These are phyloP conservation scores for Strigops habroptila DNA, from an alignment of 2,113 vertebrate genomes.

Conservation along the genomic window DNA sequence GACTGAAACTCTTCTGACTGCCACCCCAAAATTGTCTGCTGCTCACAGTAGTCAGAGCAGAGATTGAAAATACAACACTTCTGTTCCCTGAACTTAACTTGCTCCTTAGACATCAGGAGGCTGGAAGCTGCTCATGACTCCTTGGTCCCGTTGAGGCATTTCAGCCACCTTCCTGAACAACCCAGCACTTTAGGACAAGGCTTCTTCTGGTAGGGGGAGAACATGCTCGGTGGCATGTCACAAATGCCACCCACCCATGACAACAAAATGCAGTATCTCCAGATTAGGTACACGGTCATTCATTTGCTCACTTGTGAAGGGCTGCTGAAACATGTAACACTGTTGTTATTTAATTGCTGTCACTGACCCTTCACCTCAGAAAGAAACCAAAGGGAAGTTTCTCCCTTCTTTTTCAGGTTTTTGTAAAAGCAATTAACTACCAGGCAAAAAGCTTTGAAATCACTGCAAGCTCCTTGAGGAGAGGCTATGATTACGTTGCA, in stretches of 20 bases:
- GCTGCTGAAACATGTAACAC: not conserved
- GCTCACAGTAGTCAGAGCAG: not conserved
- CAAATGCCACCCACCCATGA: not conserved
- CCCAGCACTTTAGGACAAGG: not conserved
- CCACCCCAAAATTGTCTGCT: not conserved
- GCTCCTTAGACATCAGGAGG: not conserved
- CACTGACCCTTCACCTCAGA: not conserved
- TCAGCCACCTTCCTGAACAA: not conserved
- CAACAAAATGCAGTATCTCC: not conserved
- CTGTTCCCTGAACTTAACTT: not conserved
- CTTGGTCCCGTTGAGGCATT: not conserved
- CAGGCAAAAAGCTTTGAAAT: constrained; percentile 17
- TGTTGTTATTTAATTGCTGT: not conserved
- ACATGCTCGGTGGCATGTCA: not conserved
- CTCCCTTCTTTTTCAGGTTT: not conserved
- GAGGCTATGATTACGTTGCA: constrained; percentile 1
- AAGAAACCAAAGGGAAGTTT: not conserved
- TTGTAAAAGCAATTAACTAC: not conserved
- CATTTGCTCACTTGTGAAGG: not conserved
- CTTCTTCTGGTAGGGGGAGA: not conserved
- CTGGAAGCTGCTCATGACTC: not conserved
- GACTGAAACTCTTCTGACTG: not conserved
- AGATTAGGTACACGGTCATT: not conserved
- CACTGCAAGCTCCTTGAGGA: not conserved
- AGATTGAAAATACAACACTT: not conserved